Conservation (phyloP, 2,888 invertebrate species). For the Lamellibrachia satsuma region DNA sequence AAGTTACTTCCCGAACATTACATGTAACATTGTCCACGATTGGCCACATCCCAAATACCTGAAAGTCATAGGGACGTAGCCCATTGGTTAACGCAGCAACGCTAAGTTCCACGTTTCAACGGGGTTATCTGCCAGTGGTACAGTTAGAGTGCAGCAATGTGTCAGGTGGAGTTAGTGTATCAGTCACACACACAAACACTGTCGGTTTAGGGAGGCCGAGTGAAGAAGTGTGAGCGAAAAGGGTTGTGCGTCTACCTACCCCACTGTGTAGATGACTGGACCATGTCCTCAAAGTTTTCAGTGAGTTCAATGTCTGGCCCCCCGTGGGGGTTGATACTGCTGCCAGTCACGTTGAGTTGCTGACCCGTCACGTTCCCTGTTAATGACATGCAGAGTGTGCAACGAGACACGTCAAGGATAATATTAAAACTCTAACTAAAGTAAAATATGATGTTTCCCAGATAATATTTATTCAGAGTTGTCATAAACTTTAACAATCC, state of each 20-base stretch:
- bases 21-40: too few species aligned
- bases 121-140: too few species aligned
- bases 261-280: constrained; percentile 30
- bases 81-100: too few species aligned
- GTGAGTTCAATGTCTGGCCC: constrained; percentile 21
- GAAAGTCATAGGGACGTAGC: too few species aligned
- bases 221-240: neutral
- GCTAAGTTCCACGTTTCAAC: too few species aligned
- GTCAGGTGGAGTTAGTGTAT: neutral
- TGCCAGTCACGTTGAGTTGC: constrained; percentile 34
- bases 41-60: too few species aligned
- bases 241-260: constrained; percentile 21
- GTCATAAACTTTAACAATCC: neutral
- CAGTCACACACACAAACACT: neutral
- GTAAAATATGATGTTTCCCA: neutral
- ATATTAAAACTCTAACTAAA: neutral
- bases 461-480: neutral
- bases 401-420: neutral
- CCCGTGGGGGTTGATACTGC: constrained; percentile 33
- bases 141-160: neutral
- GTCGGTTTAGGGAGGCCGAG: neutral
- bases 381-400: neutral
- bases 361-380: neutral
- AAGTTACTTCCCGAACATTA: too few species aligned
- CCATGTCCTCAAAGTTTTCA: constrained; percentile 27